Evolutionary conservation across 2,888 invertebrate species (phyloP).

Genomic region (Poecilus cupreus): DNA sequence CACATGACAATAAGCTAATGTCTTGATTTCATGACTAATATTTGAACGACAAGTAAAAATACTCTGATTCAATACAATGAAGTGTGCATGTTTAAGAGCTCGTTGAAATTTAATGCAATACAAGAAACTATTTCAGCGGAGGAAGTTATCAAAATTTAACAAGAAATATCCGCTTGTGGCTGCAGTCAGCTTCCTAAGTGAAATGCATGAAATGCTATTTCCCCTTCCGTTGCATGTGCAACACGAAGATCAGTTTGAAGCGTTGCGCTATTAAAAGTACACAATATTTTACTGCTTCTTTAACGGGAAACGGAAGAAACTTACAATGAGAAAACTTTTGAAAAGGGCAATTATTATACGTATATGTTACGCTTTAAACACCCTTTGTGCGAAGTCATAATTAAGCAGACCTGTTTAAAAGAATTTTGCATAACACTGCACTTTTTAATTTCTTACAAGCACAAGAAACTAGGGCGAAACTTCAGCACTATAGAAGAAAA

Average conservation of each 20-base stretch:
- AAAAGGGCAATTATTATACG: slow-evolving; percentile 12
- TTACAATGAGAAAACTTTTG: slow-evolving; percentile 34
- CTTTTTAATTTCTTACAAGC: slow-evolving; percentile 13
- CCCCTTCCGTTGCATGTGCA: neutral
- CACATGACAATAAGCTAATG: no score
- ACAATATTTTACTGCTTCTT: slow-evolving; percentile 22
- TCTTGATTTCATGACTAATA: no score
- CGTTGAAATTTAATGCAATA: neutral
- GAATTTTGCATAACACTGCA: neutral
- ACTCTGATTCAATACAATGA: neutral
- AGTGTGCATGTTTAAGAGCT: neutral
- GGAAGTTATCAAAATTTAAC: slow-evolving; percentile 56
- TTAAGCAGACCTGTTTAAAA: neutral
- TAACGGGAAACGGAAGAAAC: neutral
- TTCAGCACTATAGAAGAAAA: neutral
- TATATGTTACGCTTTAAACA: slow-evolving; percentile 19
- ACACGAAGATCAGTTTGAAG: slow-evolving; percentile 10
- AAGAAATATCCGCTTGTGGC: slow-evolving; percentile 31
- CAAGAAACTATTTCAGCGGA: slow-evolving; percentile 32
- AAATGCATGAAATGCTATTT: slow-evolving; percentile 49
- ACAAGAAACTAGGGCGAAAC: neutral
- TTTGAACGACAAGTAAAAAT: no score
- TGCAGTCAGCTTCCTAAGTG: slow-evolving; percentile 35
- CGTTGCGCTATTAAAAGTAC: neutral
- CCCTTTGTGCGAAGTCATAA: neutral